These are phyloP conservation scores for Parascotia fuliginaria DNA, from an alignment of 2,888 invertebrate species.

Conservation along the genomic window DNA sequence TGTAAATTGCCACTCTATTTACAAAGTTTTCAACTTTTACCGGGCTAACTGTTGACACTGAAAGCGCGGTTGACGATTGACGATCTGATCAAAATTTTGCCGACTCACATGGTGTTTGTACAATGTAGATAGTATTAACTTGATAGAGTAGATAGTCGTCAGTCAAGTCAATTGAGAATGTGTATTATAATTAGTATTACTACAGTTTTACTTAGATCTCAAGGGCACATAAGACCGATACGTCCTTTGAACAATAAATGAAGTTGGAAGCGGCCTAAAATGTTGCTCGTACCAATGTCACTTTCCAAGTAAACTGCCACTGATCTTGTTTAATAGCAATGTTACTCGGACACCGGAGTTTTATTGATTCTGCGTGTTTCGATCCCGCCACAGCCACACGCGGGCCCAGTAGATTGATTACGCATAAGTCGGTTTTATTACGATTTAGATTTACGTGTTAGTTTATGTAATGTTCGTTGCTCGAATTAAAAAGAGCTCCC, in stretches of 20 bases:
- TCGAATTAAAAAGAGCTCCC: slow-evolving; percentile 86
- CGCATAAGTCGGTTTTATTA: slow-evolving; percentile 81
- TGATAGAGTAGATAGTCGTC: slow-evolving; percentile 71
- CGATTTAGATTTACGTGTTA: slow-evolving; percentile 85
- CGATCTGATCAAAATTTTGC: slow-evolving; percentile 45
- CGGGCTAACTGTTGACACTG: slow-evolving; percentile 52
- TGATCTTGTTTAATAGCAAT: slow-evolving; percentile 62
- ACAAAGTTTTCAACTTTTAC: slow-evolving; percentile 56
- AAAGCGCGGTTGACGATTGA: slow-evolving; percentile 50
- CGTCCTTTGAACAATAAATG: slow-evolving; percentile 77
- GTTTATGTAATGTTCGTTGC: slow-evolving; percentile 86
- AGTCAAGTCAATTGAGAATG: slow-evolving; percentile 71
- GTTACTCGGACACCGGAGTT: slow-evolving; percentile 72
- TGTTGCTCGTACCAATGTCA: slow-evolving; percentile 70
- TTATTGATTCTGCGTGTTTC: slow-evolving; percentile 82
- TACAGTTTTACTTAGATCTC: slow-evolving; percentile 49
- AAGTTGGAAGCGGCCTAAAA: slow-evolving; percentile 79
- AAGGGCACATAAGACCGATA: slow-evolving; percentile 73
- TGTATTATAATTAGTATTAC: slow-evolving; percentile 58
- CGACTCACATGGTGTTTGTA: slow-evolving; percentile 63
- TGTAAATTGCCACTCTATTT: slow-evolving; percentile 65
- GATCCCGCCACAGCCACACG: slow-evolving; percentile 64
- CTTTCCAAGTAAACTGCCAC: slow-evolving; percentile 75
- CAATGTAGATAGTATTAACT: slow-evolving; percentile 73
- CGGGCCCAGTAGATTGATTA: slow-evolving; percentile 78